Percentiles rank a stretch among this genome's conserved stretches.
Conservation (phyloP, 2,797 vertebrate species). For the Ptychobarbus kaznakovi region DNA sequence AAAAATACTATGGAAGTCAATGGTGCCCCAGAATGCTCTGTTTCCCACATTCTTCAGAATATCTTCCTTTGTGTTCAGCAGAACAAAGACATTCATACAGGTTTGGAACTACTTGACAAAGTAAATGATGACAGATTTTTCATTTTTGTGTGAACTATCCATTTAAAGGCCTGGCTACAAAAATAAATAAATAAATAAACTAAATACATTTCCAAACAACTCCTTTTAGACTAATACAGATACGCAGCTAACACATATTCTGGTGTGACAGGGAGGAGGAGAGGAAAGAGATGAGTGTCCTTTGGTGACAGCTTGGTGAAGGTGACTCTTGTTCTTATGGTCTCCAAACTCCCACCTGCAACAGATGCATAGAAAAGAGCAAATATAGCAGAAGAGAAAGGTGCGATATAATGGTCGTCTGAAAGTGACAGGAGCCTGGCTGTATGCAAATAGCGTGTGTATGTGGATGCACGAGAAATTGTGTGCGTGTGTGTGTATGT, state of each 20-base stretch:
- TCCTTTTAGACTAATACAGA: constrained; percentile 46
- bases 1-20: too few relatives aligned
- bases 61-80: too few relatives aligned
- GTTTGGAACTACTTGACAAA: too few relatives aligned
- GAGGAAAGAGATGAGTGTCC: constrained; percentile 48
- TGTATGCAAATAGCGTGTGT: constrained; percentile 58
- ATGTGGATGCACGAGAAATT: constrained; percentile 12
- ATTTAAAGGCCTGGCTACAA: background rate
- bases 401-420: constrained; percentile 58
- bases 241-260: constrained; percentile 49
- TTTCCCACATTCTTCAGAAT: too few relatives aligned
- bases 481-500: constrained; percentile 29
- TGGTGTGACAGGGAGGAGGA: constrained; percentile 38
- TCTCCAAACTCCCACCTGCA: constrained; percentile 52
- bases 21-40: too few relatives aligned
- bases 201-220: background rate
- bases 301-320: constrained; percentile 57
- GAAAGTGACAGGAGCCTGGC: constrained; percentile 60
- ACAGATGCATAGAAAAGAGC: constrained; percentile 47
- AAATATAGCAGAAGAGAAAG: constrained; percentile 54
- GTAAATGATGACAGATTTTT: too few relatives aligned
- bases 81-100: too few relatives aligned
- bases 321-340: constrained; percentile 57
- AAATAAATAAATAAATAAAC: background rate
- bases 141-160: too few relatives aligned